Percentiles rank a stretch among this genome's conserved stretches.
Conservation (phyloP, 2,113 vertebrate species). For the Callithrix jacchus region DNA sequence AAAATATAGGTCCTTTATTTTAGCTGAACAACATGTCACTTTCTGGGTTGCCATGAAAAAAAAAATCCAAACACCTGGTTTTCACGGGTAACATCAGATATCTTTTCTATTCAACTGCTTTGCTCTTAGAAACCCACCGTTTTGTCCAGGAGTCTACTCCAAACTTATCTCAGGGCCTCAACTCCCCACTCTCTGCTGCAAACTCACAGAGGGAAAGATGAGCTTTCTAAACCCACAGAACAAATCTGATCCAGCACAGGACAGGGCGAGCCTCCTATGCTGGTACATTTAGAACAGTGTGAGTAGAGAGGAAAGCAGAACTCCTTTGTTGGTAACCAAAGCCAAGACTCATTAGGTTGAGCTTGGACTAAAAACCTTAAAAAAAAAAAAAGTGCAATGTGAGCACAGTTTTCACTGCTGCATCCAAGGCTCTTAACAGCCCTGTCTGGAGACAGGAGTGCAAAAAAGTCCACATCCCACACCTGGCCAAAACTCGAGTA, state of each 20-base stretch:
- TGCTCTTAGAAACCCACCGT: constrained; percentile 35
- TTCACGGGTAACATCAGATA: background rate
- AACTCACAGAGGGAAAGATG: constrained; percentile 29
- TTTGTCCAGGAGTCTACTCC: constrained; percentile 21
- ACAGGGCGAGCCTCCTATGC: background rate
- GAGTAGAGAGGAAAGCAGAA: constrained; percentile 50
- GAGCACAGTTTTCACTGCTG: constrained; percentile 61
- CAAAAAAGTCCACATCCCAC: constrained; percentile 54
- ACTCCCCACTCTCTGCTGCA: background rate
- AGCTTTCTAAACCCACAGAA: background rate
- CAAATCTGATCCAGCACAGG: background rate
- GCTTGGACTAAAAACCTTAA: constrained; percentile 63
- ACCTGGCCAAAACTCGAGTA: constrained; percentile 58
- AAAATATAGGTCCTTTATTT: constrained; percentile 50
- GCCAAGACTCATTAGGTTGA: constrained; percentile 48
- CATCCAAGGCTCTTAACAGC: constrained; percentile 69
- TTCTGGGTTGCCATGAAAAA: background rate
- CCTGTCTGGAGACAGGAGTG: constrained; percentile 55
- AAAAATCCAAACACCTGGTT: background rate
- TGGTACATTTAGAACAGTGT: constrained; percentile 35
- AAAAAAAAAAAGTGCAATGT: constrained; percentile 43
- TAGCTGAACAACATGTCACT: background rate
- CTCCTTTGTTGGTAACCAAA: constrained; percentile 60
- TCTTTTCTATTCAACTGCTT: constrained; percentile 33
- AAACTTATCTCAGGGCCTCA: background rate